These are phyloP conservation scores for Toxonevra muliebris DNA, from an alignment of 2,888 invertebrate genomes.

Conservation along the genomic window DNA sequence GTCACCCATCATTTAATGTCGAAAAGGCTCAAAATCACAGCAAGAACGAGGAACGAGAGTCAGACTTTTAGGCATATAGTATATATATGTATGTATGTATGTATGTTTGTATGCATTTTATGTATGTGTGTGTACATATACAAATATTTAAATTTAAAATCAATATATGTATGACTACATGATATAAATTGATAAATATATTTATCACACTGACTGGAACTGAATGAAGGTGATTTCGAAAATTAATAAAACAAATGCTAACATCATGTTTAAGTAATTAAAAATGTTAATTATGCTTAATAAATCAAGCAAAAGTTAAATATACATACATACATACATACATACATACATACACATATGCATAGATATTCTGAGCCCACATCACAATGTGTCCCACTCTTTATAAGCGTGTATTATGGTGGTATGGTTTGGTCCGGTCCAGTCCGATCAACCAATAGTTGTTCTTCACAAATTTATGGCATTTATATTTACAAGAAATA, in stretches of 20 bases:
- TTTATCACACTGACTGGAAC: constrained; percentile 48
- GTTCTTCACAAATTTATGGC: constrained; percentile 54
- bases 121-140: no score
- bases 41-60: constrained; percentile 14
- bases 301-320: constrained; percentile 52
- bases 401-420: neutral
- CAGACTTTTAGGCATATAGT: neutral
- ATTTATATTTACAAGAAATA: constrained; percentile 41
- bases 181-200: constrained; percentile 51
- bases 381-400: no score
- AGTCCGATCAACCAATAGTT: constrained; percentile 46
- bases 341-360: neutral
- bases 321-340: constrained; percentile 4
- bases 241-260: constrained; percentile 60
- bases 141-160: neutral
- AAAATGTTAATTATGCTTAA: constrained; percentile 61
- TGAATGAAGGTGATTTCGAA: constrained; percentile 46
- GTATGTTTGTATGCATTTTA: no score
- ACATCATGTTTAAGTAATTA: constrained; percentile 61
- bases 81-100: no score
- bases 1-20: neutral
- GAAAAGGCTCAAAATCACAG: constrained; percentile 22
- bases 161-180: constrained; percentile 33
- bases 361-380: neutral
- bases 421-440: constrained; percentile 28